phyloP scores from a whole-genome alignment of 2,888 invertebrate species.

The Morpho achilles region DNA sequence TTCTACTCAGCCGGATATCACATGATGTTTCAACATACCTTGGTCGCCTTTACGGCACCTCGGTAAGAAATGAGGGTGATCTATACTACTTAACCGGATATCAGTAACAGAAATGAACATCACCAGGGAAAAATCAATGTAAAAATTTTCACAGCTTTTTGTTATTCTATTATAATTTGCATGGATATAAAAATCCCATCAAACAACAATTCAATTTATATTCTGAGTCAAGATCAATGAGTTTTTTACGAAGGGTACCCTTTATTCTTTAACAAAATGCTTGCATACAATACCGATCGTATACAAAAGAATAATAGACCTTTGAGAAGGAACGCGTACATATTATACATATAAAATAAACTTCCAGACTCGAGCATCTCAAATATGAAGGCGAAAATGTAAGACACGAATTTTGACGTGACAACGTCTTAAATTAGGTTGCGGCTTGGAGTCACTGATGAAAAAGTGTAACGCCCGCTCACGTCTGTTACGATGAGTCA shows the following conservation, averaged over 20 bases:
- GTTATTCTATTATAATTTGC: neutral
- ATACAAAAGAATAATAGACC: conserved; percentile 19
- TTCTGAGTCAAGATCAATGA: conserved; percentile 8
- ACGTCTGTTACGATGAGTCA: no score
- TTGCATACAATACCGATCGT: conserved; percentile 11
- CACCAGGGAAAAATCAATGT: no score
- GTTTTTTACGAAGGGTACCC: conserved; percentile 8
- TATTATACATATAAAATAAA: conserved; percentile 12
- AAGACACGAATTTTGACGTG: no score
- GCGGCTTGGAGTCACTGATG: no score
- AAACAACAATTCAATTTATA: conserved; percentile 1
- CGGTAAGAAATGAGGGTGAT: no score
- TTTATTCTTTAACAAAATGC: conserved; percentile 15
- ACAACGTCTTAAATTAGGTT: no score
- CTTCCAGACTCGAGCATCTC: conserved; percentile 14
- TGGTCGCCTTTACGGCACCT: no score
- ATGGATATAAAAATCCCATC: neutral
- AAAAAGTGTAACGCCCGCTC: no score
- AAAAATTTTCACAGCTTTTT: neutral
- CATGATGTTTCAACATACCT: no score
- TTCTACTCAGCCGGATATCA: no score
- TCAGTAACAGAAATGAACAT: no score
- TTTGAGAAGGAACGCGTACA: conserved; percentile 11
- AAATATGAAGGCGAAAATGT: conserved; percentile 4
- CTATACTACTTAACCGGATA: no score